phyloP scores from a whole-genome alignment of 2,888 invertebrate species.

The Congeria kusceri region DNA sequence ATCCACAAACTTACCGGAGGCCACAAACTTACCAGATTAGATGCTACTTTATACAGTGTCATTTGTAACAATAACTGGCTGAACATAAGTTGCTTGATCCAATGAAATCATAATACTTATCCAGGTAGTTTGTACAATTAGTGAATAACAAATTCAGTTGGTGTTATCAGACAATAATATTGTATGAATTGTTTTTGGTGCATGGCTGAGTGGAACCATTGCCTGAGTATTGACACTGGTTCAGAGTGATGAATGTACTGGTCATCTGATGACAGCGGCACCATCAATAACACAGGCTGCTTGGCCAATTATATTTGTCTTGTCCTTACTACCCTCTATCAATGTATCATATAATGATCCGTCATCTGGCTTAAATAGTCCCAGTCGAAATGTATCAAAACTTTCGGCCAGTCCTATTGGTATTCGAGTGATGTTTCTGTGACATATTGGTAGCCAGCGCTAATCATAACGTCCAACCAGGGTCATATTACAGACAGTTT shows the following conservation, averaged over 20 bases:
- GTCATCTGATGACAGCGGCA: constrained; percentile 60
- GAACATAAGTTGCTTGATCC: no score
- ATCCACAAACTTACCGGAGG: no score
- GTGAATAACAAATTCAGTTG: no score
- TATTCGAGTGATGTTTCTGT: constrained; percentile 53
- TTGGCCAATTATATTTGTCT: constrained; percentile 68
- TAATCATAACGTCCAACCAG: constrained; percentile 52
- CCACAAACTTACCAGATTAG: no score
- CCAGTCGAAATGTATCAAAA: constrained; percentile 47
- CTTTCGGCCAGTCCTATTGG: constrained; percentile 51
- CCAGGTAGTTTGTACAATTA: no score
- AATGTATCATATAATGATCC: constrained; percentile 61
- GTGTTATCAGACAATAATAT: no score
- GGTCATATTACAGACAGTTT: constrained; percentile 57
- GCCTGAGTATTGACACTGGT: constrained; percentile 50
- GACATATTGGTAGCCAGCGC: constrained; percentile 58
- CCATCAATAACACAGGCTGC: constrained; percentile 57
- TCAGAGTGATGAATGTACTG: constrained; percentile 60
- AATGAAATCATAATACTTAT: no score
- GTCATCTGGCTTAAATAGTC: constrained; percentile 51
- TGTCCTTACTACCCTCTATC: constrained; percentile 47
- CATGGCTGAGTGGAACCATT: constrained; percentile 23
- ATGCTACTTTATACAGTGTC: no score
- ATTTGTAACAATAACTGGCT: no score
- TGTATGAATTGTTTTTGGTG: no score